Base-by-base conservation (phyloP, 2,797 vertebrate genomes). In the Brotula barbata region DNA sequence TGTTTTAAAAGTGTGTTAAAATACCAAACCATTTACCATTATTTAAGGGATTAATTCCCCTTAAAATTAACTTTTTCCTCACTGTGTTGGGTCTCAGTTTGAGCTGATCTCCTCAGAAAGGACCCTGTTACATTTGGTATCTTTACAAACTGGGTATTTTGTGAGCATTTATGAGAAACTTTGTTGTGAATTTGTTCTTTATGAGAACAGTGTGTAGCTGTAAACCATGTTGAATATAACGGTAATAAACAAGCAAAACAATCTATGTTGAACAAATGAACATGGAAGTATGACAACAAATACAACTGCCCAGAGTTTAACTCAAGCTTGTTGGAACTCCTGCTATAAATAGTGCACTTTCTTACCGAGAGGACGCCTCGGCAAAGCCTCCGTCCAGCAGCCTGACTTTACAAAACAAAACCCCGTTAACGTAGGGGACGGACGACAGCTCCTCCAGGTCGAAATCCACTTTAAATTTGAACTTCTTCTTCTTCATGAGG, bases 351-450 rank as follows among this genome's bases (percentile, higher is more conserved):
- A 85, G 79, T 5, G 8, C n/a, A 36, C 48, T 20, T 33, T 64
- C 86, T 88, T 89, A 98, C 96, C 96, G 92, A 74, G 94, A 92
- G 16, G 96, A 96, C 87, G 93, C 93, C 3, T 89, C 91, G 31
- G 87, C 87, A 83, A 98, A 98, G 71, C 94, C 95, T 33, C 96
- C 95, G 77, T 95, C 92, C 56, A 94, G 66, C 49, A 98, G 92
- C 62, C 96, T 87, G 58, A 96, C 92, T 92, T 98, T 98, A 81
- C 95, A 98, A 91, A 97, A 98, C 19, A 98, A 85, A 65, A 98
- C 93, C 19, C 93, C 96, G 69, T 96, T 98, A 14, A 98, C 93
- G 81, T 95, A 93, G 3, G 96, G 96, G 54, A 98, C 91, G 5
- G 94, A 96, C 0, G 94, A 97, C 55, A 98, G 70, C 36, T 98